Evolutionary conservation across 2,113 vertebrate species (phyloP).

Genomic region (Labeo rohita): DNA sequence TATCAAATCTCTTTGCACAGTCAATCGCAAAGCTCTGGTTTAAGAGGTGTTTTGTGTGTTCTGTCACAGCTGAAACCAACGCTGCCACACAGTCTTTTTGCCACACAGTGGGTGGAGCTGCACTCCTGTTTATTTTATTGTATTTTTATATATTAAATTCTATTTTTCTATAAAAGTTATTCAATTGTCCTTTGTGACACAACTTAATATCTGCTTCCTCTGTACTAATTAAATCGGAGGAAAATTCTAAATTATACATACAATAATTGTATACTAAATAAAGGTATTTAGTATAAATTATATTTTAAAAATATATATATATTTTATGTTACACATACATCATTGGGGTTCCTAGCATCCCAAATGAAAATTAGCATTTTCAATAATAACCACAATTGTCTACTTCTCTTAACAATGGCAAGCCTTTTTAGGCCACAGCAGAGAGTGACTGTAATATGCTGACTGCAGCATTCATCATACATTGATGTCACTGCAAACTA

Average conservation of each 20-base stretch:
- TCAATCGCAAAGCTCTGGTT: no score
- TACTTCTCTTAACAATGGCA: not conserved
- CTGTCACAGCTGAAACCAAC: no score
- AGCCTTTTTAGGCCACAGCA: not conserved
- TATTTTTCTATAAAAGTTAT: not conserved
- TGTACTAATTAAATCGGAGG: not conserved
- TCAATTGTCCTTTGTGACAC: not conserved
- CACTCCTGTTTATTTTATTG: not conserved
- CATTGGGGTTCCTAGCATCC: no score
- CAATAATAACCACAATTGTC: not conserved
- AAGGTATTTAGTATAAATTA: no score
- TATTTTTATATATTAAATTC: not conserved
- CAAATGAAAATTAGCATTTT: not conserved
- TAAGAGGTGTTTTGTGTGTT: no score
- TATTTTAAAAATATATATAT: no score
- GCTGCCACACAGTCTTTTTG: no score
- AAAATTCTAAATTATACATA: no score
- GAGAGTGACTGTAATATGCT: conserved; percentile 21
- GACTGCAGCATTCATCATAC: not conserved
- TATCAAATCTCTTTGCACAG: no score
- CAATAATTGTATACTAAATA: no score
- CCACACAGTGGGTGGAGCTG: no score
- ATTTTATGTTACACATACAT: not conserved
- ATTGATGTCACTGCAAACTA: conserved; percentile 32
- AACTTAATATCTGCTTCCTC: not conserved